A percentile compares a stretch with the other conserved stretches of the same genome.
phyloP scores from a whole-genome alignment of 35 echinoderm and acorn worm genomes.

The Ophiothrix spiculata region DNA sequence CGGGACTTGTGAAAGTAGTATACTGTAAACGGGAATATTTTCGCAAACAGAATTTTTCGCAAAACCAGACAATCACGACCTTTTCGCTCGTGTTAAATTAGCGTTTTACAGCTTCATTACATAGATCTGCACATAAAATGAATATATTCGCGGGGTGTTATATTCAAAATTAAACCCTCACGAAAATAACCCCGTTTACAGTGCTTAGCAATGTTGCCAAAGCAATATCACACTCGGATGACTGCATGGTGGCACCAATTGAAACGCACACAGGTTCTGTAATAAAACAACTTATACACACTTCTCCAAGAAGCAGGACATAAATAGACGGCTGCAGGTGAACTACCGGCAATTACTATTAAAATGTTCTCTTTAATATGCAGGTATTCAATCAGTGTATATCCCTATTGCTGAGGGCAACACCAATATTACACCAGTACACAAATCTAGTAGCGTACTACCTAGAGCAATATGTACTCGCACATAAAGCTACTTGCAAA shows the following conservation, averaged over 20 bases:
- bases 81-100: too few species aligned
- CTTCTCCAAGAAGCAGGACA: background rate
- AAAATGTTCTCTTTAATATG: conserved; percentile 13
- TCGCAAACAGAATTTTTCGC: too few species aligned
- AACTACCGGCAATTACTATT: too few species aligned
- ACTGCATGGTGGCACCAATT: background rate
- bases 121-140: too few species aligned
- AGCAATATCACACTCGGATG: background rate
- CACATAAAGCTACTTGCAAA: conserved; percentile 78
- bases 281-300: background rate
- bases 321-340: too few species aligned
- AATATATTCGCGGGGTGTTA: too few species aligned
- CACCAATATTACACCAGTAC: conserved; percentile 92
- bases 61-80: too few species aligned
- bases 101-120: too few species aligned
- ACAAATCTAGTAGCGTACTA: conserved; percentile 45
- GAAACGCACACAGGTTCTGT: background rate
- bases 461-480: conserved; percentile 54
- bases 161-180: too few species aligned
- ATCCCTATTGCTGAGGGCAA: conserved; percentile 25
- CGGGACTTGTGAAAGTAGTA: background rate
- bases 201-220: too few species aligned
- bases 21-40: too few species aligned
- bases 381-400: conserved; percentile 46
- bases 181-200: too few species aligned